Evolutionary conservation across 2,797 vertebrate species (phyloP), one percentile per base, ranked within the genome.

Genomic region (Peromyscus aztecus): DNA sequence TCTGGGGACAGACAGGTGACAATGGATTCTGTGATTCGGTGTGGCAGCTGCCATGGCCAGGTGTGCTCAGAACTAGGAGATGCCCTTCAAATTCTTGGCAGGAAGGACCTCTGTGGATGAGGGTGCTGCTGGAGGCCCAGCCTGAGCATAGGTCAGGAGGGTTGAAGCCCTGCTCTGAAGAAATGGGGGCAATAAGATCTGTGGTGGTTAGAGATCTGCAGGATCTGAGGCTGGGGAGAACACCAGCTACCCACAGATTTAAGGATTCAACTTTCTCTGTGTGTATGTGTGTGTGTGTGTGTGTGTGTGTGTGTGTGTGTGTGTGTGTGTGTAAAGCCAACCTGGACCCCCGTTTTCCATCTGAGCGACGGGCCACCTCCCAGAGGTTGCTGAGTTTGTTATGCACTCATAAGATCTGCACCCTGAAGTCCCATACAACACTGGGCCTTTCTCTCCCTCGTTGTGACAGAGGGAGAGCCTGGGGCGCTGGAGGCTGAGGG

Each of bases 41-140:
- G 52, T 94, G 89, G 34, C 87, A 87, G 80, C 31, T 52, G 71
- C 94, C 37, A 75, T 37, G 37, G 67, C 27, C 67, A 75, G 86
- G 94, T 43, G 55, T 31, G 83, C n/a, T 61, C 49, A 14, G 78
- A 63, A 9, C 78, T 19, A 29, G 65, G 55, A 71, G 46, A 75
- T 57, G 69, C 49, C 17, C 80, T 34, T 27, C 55, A 52, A 76
- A 31, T 89, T 82, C 73, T 80, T 24, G 37, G 55, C 27, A 55
- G 65, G 52, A 71, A 40, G 29, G 40, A 65, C 9, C 40, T 49
- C 67, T 75, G 29, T 63, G 55, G 46, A 59, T 76, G 40, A 77
- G 21, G 31, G 9, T 67, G 59, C 19, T 65, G 75, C 43, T 27
- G 43, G 55, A 55, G 17, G 19, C 61, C 21, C 71, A 13, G 73